A percentile compares a stretch with the other conserved stretches of the same genome.
These are phyloP conservation scores for Todus mexicanus DNA, from an alignment of 2,797 vertebrate species.

Conservation along the genomic window DNA sequence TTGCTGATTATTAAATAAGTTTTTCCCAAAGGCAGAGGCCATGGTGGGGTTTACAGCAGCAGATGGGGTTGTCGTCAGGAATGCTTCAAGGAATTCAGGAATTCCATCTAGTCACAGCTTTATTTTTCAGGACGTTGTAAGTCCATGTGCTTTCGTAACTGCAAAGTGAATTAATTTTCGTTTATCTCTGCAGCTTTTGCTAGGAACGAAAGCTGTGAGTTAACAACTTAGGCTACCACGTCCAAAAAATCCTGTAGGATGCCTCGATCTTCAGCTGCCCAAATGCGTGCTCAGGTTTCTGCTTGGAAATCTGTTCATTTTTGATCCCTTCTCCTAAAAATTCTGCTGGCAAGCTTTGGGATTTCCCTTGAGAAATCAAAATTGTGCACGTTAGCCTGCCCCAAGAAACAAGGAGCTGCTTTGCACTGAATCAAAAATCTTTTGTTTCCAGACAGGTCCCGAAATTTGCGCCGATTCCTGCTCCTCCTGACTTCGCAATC, in stretches of 20 bases:
- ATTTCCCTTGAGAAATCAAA: background rate
- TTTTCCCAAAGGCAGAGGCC: slow-evolving; percentile 68
- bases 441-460: background rate
- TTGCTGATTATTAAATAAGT: slow-evolving; percentile 89
- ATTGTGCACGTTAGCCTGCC: background rate
- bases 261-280: background rate
- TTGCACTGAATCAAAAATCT: background rate
- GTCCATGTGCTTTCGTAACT: background rate
- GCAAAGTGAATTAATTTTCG: background rate
- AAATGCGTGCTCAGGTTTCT: background rate
- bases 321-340: background rate
- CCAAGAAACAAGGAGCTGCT: background rate
- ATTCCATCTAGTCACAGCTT: background rate
- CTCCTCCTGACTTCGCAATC: background rate
- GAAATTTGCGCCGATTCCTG: background rate
- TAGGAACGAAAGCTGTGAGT: background rate
- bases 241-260: background rate
- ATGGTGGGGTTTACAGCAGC: slow-evolving; percentile 68
- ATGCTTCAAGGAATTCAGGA: slow-evolving; percentile 80
- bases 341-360: background rate
- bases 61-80: slow-evolving; percentile 84
- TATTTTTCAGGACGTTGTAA: background rate
- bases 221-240: background rate
- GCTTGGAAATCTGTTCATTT: background rate
- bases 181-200: background rate